Conservation (phyloP, 30 jellyfish, hydroid and myxozoan species). For the Calvadosia cruxmelitensis region DNA sequence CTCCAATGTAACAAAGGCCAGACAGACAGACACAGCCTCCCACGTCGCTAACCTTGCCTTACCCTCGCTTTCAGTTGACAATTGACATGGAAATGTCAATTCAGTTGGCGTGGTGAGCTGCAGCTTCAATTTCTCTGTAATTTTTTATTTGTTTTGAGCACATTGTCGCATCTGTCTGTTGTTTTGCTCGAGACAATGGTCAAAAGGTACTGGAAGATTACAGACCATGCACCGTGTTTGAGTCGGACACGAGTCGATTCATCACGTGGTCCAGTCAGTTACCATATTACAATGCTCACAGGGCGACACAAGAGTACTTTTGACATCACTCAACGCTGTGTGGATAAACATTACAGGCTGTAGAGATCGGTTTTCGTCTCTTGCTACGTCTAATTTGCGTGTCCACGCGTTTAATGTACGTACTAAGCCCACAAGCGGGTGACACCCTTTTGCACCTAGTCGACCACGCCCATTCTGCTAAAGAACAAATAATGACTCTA, state of each 20-base stretch:
- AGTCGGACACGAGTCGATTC: slow-evolving; percentile 38
- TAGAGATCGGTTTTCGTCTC: background rate
- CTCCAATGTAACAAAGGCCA: no score
- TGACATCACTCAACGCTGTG: background rate
- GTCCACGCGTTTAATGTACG: no score
- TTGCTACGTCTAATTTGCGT: no score
- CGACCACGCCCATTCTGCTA: no score
- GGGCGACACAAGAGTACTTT: no score
- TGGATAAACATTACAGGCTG: background rate
- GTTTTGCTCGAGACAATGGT: slow-evolving; percentile 58
- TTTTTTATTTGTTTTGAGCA: slow-evolving; percentile 57
- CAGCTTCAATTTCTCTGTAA: background rate
- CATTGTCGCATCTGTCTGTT: slow-evolving; percentile 73
- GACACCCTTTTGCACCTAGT: no score
- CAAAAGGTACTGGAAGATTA: slow-evolving; percentile 40
- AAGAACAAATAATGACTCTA: no score
- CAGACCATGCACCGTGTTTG: slow-evolving; percentile 45
- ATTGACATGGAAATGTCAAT: background rate
- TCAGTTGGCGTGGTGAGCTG: background rate
- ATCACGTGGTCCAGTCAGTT: slow-evolving; percentile 33
- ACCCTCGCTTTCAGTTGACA: no score
- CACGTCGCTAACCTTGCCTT: no score
- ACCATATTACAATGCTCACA: no score
- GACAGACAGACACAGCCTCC: no score
- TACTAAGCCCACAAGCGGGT: no score